phyloP scores from a whole-genome alignment of 2,797 vertebrate genomes.

The Darevskia mixta region DNA sequence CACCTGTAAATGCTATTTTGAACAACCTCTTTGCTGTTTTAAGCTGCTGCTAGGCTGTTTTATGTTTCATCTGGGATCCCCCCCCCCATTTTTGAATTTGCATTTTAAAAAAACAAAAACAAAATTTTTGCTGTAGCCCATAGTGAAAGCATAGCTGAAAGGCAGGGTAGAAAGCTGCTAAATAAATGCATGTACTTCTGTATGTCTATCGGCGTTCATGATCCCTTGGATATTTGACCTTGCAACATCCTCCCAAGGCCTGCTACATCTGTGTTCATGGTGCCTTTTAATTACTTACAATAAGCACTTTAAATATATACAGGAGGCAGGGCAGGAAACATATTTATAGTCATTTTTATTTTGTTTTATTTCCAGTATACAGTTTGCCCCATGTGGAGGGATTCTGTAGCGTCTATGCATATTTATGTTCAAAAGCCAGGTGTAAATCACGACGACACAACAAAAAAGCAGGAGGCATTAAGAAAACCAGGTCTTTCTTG shows the following conservation, averaged over 20 bases:
- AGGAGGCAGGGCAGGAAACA: not conserved
- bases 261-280: not conserved
- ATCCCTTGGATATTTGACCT: not conserved
- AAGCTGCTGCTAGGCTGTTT: not conserved
- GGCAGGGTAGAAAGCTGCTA: not conserved
- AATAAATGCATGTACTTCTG: not conserved
- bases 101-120: too few species aligned
- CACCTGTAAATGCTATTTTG: not conserved
- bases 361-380: slow-evolving; percentile 51
- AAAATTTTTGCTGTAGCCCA: not conserved
- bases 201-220: not conserved
- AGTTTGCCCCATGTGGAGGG: slow-evolving; percentile 44
- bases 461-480: slow-evolving; percentile 36
- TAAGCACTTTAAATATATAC: slow-evolving; percentile 5
- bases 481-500: slow-evolving; percentile 37
- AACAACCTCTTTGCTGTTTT: not conserved
- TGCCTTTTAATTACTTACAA: slow-evolving; percentile 15
- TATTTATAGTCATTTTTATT: slow-evolving; percentile 43
- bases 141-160: not conserved
- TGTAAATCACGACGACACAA: slow-evolving; percentile 46
- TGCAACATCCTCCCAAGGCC: not conserved
- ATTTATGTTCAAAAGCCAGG: slow-evolving; percentile 43
- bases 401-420: slow-evolving; percentile 36
- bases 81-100: not conserved
- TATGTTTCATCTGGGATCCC: not conserved